Conservation (phyloP, 2,888 invertebrate genomes). For the Boloria selene region DNA sequence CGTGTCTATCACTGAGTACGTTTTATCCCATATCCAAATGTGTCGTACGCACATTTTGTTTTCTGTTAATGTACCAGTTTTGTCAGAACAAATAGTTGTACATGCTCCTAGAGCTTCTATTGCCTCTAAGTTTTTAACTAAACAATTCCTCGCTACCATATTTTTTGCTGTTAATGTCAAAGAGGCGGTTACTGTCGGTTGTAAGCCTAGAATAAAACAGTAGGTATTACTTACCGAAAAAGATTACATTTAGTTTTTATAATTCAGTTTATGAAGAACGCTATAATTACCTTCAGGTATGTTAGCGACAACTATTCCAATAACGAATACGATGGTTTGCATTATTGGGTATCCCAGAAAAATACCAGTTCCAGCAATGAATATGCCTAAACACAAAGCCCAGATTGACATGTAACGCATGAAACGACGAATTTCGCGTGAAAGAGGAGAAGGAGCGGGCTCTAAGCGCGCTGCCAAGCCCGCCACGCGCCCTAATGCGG, state of each 20-base stretch:
- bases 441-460: slow-evolving; percentile 97
- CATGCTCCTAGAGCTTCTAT: slow-evolving; percentile 99
- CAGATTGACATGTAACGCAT: slow-evolving; percentile 97
- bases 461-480: slow-evolving; percentile 95
- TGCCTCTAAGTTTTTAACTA: slow-evolving; percentile 99
- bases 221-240: not conserved
- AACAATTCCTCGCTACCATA: slow-evolving; percentile 98
- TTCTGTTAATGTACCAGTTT: slow-evolving; percentile 98
- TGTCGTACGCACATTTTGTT: slow-evolving; percentile 99
- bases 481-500: slow-evolving; percentile 94
- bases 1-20: slow-evolving; percentile 90
- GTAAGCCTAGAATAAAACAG: slow-evolving; percentile 82
- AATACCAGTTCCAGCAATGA: slow-evolving; percentile 97
- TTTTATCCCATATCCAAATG: slow-evolving; percentile 97
- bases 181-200: slow-evolving; percentile 99
- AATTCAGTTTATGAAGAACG: not conserved
- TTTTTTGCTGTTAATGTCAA: slow-evolving; percentile 98
- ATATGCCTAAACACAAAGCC: slow-evolving; percentile 93
- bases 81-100: slow-evolving; percentile 99
- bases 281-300: slow-evolving; percentile 91
- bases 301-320: slow-evolving; percentile 98
- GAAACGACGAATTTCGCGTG: slow-evolving; percentile 97
- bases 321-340: slow-evolving; percentile 98
- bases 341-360: slow-evolving; percentile 98
- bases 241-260: not conserved